Evolutionary conservation across 1,140 invertebrate species (phyloP).

Genomic region (Pseudomyrmex sp.): DNA sequence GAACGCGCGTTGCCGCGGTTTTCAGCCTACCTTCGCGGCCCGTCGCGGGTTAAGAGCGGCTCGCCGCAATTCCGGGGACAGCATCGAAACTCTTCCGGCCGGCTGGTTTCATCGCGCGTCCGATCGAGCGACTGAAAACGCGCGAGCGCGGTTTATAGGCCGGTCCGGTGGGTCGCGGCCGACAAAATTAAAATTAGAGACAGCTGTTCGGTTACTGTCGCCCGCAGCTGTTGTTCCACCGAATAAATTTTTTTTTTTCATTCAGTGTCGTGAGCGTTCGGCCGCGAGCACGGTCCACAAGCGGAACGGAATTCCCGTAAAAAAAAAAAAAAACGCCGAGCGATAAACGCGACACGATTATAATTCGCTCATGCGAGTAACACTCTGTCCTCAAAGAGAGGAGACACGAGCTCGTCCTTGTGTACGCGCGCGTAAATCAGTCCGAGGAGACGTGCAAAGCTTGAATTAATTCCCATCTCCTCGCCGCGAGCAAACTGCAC

Average conservation of each 20-base stretch:
- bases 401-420: neutral
- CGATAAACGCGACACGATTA: constrained; percentile 4
- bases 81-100: constrained; percentile 61
- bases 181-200: constrained; percentile 52
- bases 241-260: constrained; percentile 20
- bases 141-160: constrained; percentile 36
- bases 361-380: constrained; percentile 2
- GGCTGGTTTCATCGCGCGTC: constrained; percentile 57
- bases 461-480: constrained; percentile 24
- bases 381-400: neutral
- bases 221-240: constrained; percentile 15
- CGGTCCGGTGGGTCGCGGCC: constrained; percentile 1
- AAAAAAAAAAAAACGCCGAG: neutral
- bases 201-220: constrained; percentile 1
- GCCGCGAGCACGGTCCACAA: neutral
- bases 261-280: constrained; percentile 4
- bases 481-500: neutral
- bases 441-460: neutral
- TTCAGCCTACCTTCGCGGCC: constrained; percentile 59
- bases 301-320: no score
- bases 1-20: constrained; percentile 32
- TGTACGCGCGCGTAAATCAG: constrained; percentile 1
- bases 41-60: constrained; percentile 58
- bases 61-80: constrained; percentile 59
- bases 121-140: constrained; percentile 15